Conservation (phyloP, 2,113 vertebrate genomes). For the Sapayoa aenigma region DNA sequence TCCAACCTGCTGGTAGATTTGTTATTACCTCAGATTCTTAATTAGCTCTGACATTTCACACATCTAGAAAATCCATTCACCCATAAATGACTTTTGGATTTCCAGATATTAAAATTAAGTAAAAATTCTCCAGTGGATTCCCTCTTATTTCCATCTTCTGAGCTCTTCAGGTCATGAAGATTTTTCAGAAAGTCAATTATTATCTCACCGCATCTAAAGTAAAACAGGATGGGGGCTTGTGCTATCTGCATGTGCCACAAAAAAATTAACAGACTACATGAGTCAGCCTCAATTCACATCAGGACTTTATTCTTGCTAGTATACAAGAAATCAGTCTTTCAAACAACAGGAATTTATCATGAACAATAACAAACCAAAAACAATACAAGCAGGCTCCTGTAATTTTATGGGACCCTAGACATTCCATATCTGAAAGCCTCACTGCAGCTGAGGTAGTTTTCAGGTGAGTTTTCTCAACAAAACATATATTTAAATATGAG, state of each 20-base stretch:
- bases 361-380: slow-evolving; percentile 41
- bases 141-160: not conserved
- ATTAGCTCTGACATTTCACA: not conserved
- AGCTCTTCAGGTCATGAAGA: not conserved
- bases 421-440: not conserved
- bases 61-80: not conserved
- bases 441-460: not conserved
- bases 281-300: not conserved
- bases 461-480: not conserved
- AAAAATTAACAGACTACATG: not conserved
- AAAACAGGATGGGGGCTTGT: not conserved
- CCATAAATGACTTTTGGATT: not conserved
- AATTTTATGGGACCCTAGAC: not conserved
- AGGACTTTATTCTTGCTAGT: not conserved
- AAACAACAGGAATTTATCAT: slow-evolving; percentile 35
- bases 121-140: not conserved
- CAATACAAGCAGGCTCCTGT: slow-evolving; percentile 7
- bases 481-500: not conserved
- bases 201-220: not conserved
- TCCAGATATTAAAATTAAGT: not conserved
- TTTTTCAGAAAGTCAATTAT: not conserved
- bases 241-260: not conserved
- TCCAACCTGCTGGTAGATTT: not conserved
- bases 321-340: not conserved
- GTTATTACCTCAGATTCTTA: not conserved